Evolutionary conservation across 2,888 invertebrate species (phyloP).

Genomic region (Anthoptus insignis): DNA sequence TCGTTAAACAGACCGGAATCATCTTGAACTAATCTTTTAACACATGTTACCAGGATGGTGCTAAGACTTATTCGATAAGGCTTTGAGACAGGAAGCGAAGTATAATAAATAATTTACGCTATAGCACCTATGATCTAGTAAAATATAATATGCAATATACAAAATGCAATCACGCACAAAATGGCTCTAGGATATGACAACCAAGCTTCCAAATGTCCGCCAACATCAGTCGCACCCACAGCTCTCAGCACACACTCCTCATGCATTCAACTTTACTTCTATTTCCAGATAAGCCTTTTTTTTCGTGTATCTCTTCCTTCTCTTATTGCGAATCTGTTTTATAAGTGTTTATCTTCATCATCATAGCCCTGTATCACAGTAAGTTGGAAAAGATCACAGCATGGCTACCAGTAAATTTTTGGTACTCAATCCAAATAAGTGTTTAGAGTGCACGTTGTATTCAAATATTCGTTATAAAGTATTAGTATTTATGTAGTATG

Average conservation of each 20-base stretch:
- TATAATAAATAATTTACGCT: slow-evolving; percentile 24
- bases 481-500: slow-evolving; percentile 77
- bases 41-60: slow-evolving; percentile 38
- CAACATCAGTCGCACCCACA: slow-evolving; percentile 64
- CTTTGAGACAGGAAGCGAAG: slow-evolving; percentile 35
- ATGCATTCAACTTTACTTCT: slow-evolving; percentile 69
- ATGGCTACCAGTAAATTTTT: slow-evolving; percentile 79
- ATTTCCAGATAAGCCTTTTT: slow-evolving; percentile 61
- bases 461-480: slow-evolving; percentile 68
- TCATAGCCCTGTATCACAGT: slow-evolving; percentile 65
- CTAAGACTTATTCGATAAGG: slow-evolving; percentile 30
- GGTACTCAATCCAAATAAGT: slow-evolving; percentile 73
- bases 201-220: slow-evolving; percentile 64
- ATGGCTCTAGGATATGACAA: slow-evolving; percentile 72
- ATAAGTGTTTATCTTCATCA: slow-evolving; percentile 71
- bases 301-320: slow-evolving; percentile 66
- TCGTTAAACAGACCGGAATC: slow-evolving; percentile 10
- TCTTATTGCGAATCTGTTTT: slow-evolving; percentile 60
- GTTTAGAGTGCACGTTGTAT: slow-evolving; percentile 86
- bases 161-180: slow-evolving; percentile 68
- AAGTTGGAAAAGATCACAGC: slow-evolving; percentile 65
- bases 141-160: slow-evolving; percentile 25
- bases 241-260: slow-evolving; percentile 76
- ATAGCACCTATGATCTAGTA: slow-evolving; percentile 29
- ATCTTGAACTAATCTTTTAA: slow-evolving; percentile 24